phyloP scores from a whole-genome alignment of 2,113 vertebrate genomes.

The Bubo scandiacus region DNA sequence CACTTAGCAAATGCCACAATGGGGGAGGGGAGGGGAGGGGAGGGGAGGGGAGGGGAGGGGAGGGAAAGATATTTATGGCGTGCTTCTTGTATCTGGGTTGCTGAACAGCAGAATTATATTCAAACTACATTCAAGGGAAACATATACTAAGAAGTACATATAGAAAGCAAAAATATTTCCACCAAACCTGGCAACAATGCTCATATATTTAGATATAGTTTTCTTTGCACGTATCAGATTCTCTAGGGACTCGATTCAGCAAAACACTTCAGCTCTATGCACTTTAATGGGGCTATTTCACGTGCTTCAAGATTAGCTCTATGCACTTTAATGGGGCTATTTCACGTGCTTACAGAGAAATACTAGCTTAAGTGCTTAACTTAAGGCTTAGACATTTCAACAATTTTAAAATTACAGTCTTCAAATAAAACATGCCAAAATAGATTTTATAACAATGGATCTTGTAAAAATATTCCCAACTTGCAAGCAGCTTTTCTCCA shows the following conservation, averaged over 20 bases:
- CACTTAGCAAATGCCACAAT: neutral
- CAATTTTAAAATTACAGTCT: neutral
- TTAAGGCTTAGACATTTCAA: neutral
- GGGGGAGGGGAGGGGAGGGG: neutral
- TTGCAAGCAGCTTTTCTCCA: neutral
- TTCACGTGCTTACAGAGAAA: neutral
- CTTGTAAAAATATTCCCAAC: neutral
- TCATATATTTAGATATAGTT: neutral
- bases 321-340: neutral
- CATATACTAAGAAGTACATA: neutral
- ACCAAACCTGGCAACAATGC: neutral
- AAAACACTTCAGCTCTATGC: neutral
- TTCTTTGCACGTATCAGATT: neutral
- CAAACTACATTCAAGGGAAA: constrained; percentile 23
- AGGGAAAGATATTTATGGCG: neutral
- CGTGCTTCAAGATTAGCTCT: neutral
- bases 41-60: neutral
- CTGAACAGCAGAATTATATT: neutral
- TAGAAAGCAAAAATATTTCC: neutral
- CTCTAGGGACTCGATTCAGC: neutral
- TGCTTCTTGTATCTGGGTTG: neutral
- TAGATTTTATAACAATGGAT: neutral
- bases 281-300: neutral
- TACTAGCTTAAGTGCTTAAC: neutral
- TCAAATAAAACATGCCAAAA: neutral